Evolutionary conservation across 2,888 invertebrate genomes (phyloP).

Genomic region (Pilophorus perplexus): DNA sequence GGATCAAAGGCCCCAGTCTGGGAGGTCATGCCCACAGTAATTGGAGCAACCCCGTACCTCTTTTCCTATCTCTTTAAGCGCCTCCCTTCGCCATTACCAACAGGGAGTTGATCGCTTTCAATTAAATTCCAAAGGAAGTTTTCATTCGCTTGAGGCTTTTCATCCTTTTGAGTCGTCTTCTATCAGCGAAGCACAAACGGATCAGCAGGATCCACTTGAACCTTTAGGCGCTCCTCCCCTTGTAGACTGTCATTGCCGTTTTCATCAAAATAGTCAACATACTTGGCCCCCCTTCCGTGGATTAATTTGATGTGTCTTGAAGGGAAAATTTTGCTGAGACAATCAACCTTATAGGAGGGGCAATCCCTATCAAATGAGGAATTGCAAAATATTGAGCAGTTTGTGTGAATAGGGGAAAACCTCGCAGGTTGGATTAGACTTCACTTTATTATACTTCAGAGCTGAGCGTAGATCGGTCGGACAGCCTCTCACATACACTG

Average conservation of each 20-base stretch:
- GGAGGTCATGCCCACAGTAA: conserved; percentile 24
- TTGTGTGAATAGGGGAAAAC: too few species aligned
- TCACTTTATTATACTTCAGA: too few species aligned
- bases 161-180: conserved; percentile 33
- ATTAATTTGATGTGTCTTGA: not conserved
- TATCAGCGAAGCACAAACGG: conserved; percentile 2
- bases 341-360: too few species aligned
- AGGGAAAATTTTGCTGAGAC: conserved; percentile 1
- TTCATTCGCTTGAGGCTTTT: conserved; percentile 39
- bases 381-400: too few species aligned
- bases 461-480: too few species aligned
- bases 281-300: not conserved
- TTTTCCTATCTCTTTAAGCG: conserved; percentile 29
- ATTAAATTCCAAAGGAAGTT: conserved; percentile 41
- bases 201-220: conserved; percentile 7
- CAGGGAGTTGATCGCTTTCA: conserved; percentile 38
- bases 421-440: too few species aligned
- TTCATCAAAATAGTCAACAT: conserved; percentile 39
- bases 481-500: too few species aligned
- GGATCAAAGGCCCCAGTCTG: conserved; percentile 9
- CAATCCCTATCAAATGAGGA: too few species aligned
- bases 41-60: conserved; percentile 28
- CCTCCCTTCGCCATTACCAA: not conserved
- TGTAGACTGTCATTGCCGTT: conserved; percentile 1
- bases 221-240: not conserved